Evolutionary conservation across 2,888 invertebrate genomes (phyloP), one percentile per base, ranked within the genome.

Genomic region (Nemotelus pantherinus): DNA sequence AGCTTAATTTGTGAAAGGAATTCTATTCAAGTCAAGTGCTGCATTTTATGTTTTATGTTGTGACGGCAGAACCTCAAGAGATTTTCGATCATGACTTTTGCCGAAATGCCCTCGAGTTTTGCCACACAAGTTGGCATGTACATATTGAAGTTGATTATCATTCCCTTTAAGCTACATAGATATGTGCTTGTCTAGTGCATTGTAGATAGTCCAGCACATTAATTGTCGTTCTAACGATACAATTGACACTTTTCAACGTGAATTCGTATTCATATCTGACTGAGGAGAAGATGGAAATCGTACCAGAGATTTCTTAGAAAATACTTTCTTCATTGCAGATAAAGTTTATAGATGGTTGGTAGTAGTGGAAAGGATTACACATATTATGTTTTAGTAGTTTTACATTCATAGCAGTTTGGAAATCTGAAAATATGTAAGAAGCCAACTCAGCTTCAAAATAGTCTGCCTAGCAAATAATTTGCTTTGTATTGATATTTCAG

Each of bases 1-100:
- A 74, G 74, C 74, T 74, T 74, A 74, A 74, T 74, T 74, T 74
- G 74, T 74, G 74, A 74, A 74, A 74, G 74, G 74, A 74, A 74
- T 74, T 74, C 74, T 74, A 63, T 74, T 74, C 60, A 60, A 74
- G 74, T 74, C 63, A 45, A 74, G 74, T 74, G 74, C 47, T 65
- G 74, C 48, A 74, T 74, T 74, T 74, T 60, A 60, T 74, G 74
- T 74, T 63, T n/a, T 74, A 48, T 74, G 74, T 74, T 74, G 60
- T 74, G 74, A 74, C 74, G 74, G 74, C 25, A 39, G 63, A 44
- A 41, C 10, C 74, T 74, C 58, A 74, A 74, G 74, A 74, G 74
- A 74, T 74, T 48, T 74, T 60, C 57, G 57, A 72, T 57, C 47
- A 41, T 45, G 72, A 48, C 60, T 3, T 57, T 74, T 74, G 60